Base-by-base conservation (phyloP, 2,797 vertebrate genomes). In the Fistularia commersonii region DNA sequence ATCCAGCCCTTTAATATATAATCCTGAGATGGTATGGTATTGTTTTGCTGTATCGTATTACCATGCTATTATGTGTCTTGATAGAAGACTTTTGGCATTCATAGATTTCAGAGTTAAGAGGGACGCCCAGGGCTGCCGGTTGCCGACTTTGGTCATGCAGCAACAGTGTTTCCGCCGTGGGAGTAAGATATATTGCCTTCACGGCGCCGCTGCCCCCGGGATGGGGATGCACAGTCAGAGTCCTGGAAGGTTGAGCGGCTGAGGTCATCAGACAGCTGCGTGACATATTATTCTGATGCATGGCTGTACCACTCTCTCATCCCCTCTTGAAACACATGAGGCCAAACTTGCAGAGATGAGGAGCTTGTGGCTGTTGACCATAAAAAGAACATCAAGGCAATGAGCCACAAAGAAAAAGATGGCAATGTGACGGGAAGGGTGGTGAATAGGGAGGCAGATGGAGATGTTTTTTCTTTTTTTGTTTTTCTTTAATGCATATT, bases 361-460 rank as follows among this genome's bases (percentile, higher is more conserved):
- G 91, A 92, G 92, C 95, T 95, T 83, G 89, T 93, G 92, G 92
- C 93, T 94, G 94, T 93, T 96, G 95, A 95, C 95, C 97, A 94
- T 97, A 93, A 97, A 96, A 95, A 93, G 90, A 94, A 93, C 95
- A 97, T 97, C 94, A 96, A 88, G 90, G 93, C 93, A 97, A 96
- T 96, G 95, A 95, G 93, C 91, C 93, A 79, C 74, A 67, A 66
- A 82, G 72, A 73, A 54, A 51, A 80, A n/a, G 88, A 80, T 69
- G 79, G 83, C 82, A 83, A 83, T 77, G 87, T 82, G 88, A 85
- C 88, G 80, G 87, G 7, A 90, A 91, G 83, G 80, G 88, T 89
- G 89, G 85, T 88, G 90, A 88, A 91, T 77, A 87, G 48, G 51
- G 48, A 73, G 46, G 66, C 61, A 43, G 60, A 45, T 57, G 7